phyloP scores from a whole-genome alignment of 2,797 vertebrate genomes.

The Pseudochirops cupreus region DNA sequence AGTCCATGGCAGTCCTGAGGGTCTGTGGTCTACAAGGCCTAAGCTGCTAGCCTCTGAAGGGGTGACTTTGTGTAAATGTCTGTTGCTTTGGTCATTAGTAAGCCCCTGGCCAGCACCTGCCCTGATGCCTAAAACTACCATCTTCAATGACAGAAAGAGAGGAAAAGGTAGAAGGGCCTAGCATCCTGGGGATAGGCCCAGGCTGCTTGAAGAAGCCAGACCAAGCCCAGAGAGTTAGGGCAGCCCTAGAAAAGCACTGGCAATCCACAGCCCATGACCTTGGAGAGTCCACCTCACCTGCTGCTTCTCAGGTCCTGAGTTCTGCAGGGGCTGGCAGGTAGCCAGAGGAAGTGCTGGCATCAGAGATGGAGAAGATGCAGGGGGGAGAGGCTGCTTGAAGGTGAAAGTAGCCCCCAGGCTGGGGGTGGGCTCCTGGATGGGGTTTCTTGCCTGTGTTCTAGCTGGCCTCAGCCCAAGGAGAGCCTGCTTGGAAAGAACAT shows the following conservation, averaged over 20 bases:
- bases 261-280: background rate
- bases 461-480: constrained; percentile 41
- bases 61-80: background rate
- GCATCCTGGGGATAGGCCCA: background rate
- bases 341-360: background rate
- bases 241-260: background rate
- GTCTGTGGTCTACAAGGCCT: background rate
- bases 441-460: constrained; percentile 28
- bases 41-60: background rate
- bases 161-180: background rate
- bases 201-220: background rate
- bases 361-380: background rate
- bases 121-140: background rate
- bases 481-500: constrained; percentile 17
- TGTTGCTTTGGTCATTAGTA: background rate
- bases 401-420: background rate
- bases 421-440: constrained; percentile 36
- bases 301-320: constrained; percentile 33
- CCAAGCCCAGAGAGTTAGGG: background rate
- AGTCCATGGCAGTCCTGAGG: background rate
- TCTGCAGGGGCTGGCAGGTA: background rate
- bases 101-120: background rate
- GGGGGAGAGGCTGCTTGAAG: constrained; percentile 46
- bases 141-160: background rate
- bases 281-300: constrained; percentile 28